Percentiles rank a stretch among this genome's conserved stretches.
phyloP scores from a whole-genome alignment of 1,140 invertebrate species.

The Stegodyphus mimosarum region DNA sequence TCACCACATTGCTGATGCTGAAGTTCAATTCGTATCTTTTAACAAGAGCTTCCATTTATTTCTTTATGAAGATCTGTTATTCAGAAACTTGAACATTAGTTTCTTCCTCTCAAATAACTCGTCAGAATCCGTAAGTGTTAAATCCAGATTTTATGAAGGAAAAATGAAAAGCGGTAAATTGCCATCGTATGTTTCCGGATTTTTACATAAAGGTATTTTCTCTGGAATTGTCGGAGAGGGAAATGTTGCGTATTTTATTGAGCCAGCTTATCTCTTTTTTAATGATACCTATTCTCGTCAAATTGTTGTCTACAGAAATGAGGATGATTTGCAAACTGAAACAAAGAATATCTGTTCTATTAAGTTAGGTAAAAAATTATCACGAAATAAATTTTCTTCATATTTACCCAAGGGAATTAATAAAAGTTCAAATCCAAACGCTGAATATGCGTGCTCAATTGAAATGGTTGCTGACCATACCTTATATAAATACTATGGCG shows the following conservation, averaged over 20 bases:
- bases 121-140: background rate
- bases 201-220: conserved; percentile 1
- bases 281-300: background rate
- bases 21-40: background rate
- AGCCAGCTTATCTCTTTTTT: background rate
- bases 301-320: conserved; percentile 17
- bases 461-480: conserved; percentile 45
- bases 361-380: background rate
- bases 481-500: conserved; percentile 6
- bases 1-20: background rate
- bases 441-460: conserved; percentile 25
- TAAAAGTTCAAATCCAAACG: background rate
- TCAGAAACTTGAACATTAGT: background rate
- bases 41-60: background rate
- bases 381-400: background rate
- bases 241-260: background rate
- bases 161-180: background rate
- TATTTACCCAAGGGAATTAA: background rate
- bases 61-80: background rate
- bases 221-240: background rate
- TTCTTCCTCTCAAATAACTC: background rate
- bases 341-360: background rate
- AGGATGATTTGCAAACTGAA: background rate
- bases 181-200: conserved; percentile 14
- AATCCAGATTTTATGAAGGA: conserved; percentile 7